Conservation (phyloP, 2,888 invertebrate genomes). For the Melanostoma scalare region DNA sequence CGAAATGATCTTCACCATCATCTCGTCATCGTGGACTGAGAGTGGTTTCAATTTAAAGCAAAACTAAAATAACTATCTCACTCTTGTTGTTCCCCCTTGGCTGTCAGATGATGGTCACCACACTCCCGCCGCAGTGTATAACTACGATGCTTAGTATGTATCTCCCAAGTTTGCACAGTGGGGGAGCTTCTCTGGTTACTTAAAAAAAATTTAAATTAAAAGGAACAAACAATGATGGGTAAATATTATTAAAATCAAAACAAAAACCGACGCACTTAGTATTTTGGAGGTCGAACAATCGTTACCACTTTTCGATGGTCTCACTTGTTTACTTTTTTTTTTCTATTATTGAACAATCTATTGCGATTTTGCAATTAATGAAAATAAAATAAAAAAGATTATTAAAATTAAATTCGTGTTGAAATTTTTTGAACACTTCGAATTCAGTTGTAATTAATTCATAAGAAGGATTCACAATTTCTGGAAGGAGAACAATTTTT, state of each 20-base stretch:
- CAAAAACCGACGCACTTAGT: constrained; percentile 55
- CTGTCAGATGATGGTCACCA: background rate
- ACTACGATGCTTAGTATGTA: constrained; percentile 17
- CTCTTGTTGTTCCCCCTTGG: constrained; percentile 37
- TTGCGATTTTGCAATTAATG: constrained; percentile 54
- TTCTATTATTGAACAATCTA: constrained; percentile 57
- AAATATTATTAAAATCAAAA: constrained; percentile 46
- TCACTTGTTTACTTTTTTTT: constrained; percentile 21
- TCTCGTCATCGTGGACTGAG: constrained; percentile 57
- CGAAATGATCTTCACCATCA: constrained; percentile 65
- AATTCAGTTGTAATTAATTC: constrained; percentile 40
- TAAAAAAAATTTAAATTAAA: constrained; percentile 38
- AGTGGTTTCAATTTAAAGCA: constrained; percentile 39
- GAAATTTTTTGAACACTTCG: constrained; percentile 49
- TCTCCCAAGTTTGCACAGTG: constrained; percentile 36
- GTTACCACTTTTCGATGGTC: constrained; percentile 46
- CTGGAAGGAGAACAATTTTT: constrained; percentile 41
- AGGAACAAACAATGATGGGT: constrained; percentile 60
- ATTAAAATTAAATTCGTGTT: constrained; percentile 23
- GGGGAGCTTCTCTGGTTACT: constrained; percentile 31
- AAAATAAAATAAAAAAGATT: constrained; percentile 5
- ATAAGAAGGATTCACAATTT: constrained; percentile 57
- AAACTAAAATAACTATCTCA: constrained; percentile 49
- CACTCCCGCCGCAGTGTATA: too few relatives aligned
- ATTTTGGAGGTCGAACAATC: constrained; percentile 53